These are phyloP conservation scores for Chaetorhynchus papuensis DNA, from an alignment of 2,113 vertebrate species.

Conservation along the genomic window DNA sequence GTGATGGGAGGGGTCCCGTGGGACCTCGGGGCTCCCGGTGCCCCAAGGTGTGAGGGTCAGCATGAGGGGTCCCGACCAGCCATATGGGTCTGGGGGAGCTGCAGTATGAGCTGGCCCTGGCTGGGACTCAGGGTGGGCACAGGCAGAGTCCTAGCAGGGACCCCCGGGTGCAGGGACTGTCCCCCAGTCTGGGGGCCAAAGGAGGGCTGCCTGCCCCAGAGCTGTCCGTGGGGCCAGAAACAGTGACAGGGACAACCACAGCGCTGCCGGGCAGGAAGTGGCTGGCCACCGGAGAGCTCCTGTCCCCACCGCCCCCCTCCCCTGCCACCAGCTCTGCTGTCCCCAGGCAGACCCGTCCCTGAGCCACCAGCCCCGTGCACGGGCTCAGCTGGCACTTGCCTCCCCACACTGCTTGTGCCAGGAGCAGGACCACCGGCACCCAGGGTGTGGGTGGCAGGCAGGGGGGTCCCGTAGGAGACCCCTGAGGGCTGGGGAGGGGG, in stretches of 20 bases:
- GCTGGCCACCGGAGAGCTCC: not conserved
- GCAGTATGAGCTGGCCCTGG: not conserved
- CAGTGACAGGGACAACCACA: not conserved
- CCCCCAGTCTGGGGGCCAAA: not conserved
- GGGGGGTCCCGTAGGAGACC: not conserved
- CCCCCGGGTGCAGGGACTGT: fast-evolving
- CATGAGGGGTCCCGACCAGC: fast-evolving
- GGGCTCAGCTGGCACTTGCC: not conserved
- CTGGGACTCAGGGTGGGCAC: not conserved
- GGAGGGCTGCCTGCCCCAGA: not conserved
- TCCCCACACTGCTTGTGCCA: fast-evolving
- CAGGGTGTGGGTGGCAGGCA: not conserved
- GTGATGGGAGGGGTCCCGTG: fast-evolving
- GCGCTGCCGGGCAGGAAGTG: not conserved
- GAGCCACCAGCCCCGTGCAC: not conserved
- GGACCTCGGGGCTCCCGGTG: fast-evolving
- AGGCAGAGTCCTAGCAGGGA: not conserved
- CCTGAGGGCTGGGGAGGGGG: too few relatives aligned
- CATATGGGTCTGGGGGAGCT: not conserved
- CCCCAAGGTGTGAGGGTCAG: too few relatives aligned
- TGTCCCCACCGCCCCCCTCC: not conserved
- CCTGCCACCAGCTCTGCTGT: fast-evolving
- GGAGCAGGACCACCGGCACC: fast-evolving
- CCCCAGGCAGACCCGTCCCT: not conserved
- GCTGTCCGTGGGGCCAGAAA: not conserved